A percentile compares a stretch with the other conserved stretches of the same genome.
These are phyloP conservation scores for Clinocottus analis DNA, from an alignment of 2,113 vertebrate species.

Conservation along the genomic window DNA sequence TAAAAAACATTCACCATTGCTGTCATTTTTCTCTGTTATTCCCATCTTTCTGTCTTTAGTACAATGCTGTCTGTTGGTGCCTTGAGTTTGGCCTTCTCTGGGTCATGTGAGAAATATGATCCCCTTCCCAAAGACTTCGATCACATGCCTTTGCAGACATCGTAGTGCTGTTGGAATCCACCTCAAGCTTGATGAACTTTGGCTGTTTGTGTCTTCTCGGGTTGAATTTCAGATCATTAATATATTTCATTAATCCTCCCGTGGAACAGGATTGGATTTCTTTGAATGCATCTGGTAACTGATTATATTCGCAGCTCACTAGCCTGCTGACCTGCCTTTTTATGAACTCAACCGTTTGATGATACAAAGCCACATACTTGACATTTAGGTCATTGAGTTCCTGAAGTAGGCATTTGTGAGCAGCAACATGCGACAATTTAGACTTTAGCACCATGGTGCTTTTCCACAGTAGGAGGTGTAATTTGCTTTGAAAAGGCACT, in stretches of 20 bases:
- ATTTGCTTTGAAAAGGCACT: background rate
- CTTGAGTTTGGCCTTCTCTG: slow-evolving; percentile 59
- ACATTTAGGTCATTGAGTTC: background rate
- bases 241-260: slow-evolving; percentile 56
- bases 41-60: background rate
- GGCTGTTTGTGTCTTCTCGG: slow-evolving; percentile 52
- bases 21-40: background rate
- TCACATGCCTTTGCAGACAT: slow-evolving; percentile 79
- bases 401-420: background rate
- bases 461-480: background rate
- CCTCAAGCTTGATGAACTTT: slow-evolving; percentile 61
- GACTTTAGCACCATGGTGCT: background rate
- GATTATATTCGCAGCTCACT: slow-evolving; percentile 26
- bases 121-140: slow-evolving; percentile 51
- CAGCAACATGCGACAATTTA: background rate
- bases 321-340: background rate
- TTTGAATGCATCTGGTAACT: slow-evolving; percentile 37
- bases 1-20: background rate
- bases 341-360: background rate
- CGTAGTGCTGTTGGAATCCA: slow-evolving; percentile 47
- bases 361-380: background rate
- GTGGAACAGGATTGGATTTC: slow-evolving; percentile 36
- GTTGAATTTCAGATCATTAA: slow-evolving; percentile 62
- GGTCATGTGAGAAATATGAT: slow-evolving; percentile 74
- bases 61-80: slow-evolving; percentile 47